Evolutionary conservation across 2,888 invertebrate species (phyloP), one percentile per base, ranked within the genome.

Genomic region (Ornithoptera priamus): DNA sequence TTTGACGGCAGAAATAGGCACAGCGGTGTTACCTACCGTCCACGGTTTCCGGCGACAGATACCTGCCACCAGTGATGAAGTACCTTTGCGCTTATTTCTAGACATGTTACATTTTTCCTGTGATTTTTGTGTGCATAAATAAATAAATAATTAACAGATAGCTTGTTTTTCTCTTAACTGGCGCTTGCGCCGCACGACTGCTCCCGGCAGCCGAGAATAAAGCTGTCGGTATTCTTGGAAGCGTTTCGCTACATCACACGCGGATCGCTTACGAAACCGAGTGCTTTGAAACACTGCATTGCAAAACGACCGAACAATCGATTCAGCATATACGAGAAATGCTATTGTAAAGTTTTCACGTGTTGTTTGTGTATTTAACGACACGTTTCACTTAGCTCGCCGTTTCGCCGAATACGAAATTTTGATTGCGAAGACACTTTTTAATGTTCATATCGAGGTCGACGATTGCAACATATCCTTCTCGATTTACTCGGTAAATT

Each of bases 151-250:
- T 22, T 24, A 30, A 30, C 2, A 30, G 30, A 5, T 30, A 30
- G 36, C 61, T 12, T 58, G 50, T 58, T 63, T 64, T 59, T 59
- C 60, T 30, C 7, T 53, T 1, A 10, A 18, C 10, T 42, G 60
- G 4, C 17, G n/a, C 42, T 62, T 24, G 22, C 50, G 39, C 22
- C 50, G 57, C 42, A 4, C 36, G 30, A 53, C 36, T 59, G 36
- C 20, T 53, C 24, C 68, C 30, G 3, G 56, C 36, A 36, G 69
- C 30, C 69, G 61, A 69, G 64, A 69, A 69, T 64, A 36, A 46
- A 22, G 61, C 57, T 22, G 66, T 17, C 62, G 65, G 22, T 69
- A 69, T 69, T 69, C 69, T 69, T 58, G 69, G 66, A 69, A 66
- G 50, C 57, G 57, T 61, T 61, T 65, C 65, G 61, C 65, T 53